Evolutionary conservation across 1,140 invertebrate genomes (phyloP), one percentile per base, ranked within the genome.

Genomic region (Drosophila triauraria): DNA sequence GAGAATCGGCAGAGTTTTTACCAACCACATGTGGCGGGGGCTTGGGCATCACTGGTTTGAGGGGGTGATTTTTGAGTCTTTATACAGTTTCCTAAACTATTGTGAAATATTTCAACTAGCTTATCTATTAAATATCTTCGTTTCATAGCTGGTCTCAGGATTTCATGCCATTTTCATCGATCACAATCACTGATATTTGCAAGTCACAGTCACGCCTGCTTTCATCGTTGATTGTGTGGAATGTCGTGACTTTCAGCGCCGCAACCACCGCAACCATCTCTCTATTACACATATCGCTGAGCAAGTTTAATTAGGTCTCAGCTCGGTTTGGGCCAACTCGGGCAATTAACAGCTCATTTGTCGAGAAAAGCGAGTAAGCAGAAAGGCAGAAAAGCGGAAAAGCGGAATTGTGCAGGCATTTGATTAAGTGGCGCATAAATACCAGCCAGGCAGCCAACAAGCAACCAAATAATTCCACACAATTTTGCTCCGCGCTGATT

Each of bases 321-420:
- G 51, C 65, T 57, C 38, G 53, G 62, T 69, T 70, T 38, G 12
- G 64, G 62, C 44, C 61, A 62, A 62, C 35, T 57, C 43, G 30
- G 54, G 64, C 77, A 85, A 85, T 85, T 85, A 85, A 74, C 82
- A 80, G 61, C 78, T 78, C 74, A 70, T 84, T 84, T 84, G 78
- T 84, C 60, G 23, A 25, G 48, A 46, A 13, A 38, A 7, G 30
- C n/a, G 59, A 20, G 25, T 17, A 27, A 38, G 48, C 4, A 48
- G 35, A 58, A 59, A 64, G 59, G 35, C 54, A 20, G 25, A 27
- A 13, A 56, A 35, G 44, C 30, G 23, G 38, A 27, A 57, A 27
- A 35, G 13, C 42, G 30, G 53, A 23, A 40, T 56, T 62, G 20
- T 25, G 46, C 56, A 80, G 75, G 65, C 81, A 75, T 50, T 63